Evolutionary conservation across 1,140 invertebrate genomes (phyloP), one percentile per base, ranked within the genome.

Genomic region (Mactra quadrangularis): DNA sequence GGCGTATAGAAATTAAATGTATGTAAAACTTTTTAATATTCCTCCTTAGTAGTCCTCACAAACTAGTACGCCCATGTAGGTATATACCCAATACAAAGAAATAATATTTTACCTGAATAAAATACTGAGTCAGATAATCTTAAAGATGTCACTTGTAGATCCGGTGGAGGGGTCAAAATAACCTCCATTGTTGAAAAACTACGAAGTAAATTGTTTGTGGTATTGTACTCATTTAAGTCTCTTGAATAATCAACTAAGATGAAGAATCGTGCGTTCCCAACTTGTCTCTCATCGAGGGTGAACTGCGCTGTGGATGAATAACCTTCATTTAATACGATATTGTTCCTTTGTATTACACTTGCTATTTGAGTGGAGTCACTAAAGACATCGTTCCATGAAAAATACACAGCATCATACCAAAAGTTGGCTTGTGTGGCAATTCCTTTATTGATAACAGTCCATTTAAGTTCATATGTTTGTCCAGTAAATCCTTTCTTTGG

Each of bases 371-470:
- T 41, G 38, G 38, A 6, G 38, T 15, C 6, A 13, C 15, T n/a
- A 15, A 70, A 15, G 6, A 3, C 45, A 1, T 29, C 15, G 9
- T 52, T 22, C 45, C 25, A 52, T 38, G 66, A 27, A 13, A 70
- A n/a, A 25, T 15, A 52, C 1, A 70, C 47, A 52, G n/a, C 66
- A 53, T 50, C 66, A 19, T n/a, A 31, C 66, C 66, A 70, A 27
- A 50, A 52, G 7, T 11, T 33, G 11, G n/a, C 19, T 19, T 29
- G 66, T 41, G 35, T 47, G 2, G 27, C 13, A 29, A 52, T 19
- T 3, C 66, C 66, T 2, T 17, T 33, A 52, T 70, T 70, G 6
- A 70, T 15, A 29, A 70, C 66, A 19, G 66, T 70, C 66, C 66
- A 70, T 52, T 70, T 52, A 27, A 52, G 11, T 52, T 50, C 45